Percentiles rank a stretch among this genome's conserved stretches.
Evolutionary conservation across 2,113 vertebrate genomes (phyloP).

Genomic region (Anguilla japonica): DNA sequence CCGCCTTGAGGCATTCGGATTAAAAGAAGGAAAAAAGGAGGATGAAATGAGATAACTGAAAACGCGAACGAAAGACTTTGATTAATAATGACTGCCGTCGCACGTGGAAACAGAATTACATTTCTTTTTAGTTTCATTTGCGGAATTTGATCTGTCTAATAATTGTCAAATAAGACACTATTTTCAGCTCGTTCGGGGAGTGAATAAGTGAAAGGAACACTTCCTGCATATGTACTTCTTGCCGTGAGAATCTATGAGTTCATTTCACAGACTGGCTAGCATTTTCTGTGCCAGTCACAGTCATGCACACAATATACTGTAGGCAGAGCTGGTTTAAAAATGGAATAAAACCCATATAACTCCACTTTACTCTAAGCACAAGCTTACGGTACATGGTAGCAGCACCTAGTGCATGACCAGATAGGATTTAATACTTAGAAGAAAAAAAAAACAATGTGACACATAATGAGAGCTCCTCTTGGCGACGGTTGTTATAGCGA

Average conservation of each 20-base stretch:
- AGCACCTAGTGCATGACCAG: not conserved
- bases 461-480: not conserved
- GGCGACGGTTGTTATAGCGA: not conserved
- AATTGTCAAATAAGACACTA: not conserved
- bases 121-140: not conserved
- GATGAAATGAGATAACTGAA: slow-evolving; percentile 2
- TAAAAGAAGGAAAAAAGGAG: not conserved
- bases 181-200: not conserved
- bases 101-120: not conserved
- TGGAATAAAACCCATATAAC: not conserved
- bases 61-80: not conserved
- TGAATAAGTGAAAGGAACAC: not conserved
- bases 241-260: not conserved
- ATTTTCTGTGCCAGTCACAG: not conserved
- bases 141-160: not conserved
- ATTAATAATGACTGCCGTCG: slow-evolving; percentile 5
- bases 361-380: not conserved
- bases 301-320: not conserved
- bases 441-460: not conserved
- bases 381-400: not conserved
- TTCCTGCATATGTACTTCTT: not conserved
- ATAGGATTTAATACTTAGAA: not conserved
- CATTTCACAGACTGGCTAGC: not conserved
- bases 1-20: slow-evolving; percentile 4
- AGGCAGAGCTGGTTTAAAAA: not conserved